Conservation (phyloP, 2,113 vertebrate genomes). For the Nibea coibor region DNA sequence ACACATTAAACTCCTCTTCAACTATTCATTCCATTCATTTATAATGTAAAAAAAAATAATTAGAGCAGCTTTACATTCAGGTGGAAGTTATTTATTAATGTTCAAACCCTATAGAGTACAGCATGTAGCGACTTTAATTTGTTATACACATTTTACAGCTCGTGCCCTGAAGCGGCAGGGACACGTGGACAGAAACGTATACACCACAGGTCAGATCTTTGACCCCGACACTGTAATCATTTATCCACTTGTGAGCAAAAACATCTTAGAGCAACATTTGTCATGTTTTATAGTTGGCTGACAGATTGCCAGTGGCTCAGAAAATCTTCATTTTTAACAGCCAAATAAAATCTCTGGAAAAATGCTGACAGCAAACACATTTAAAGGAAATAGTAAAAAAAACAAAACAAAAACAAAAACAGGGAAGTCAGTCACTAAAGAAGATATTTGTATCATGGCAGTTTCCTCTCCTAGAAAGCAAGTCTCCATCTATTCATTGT, state of each 20-base stretch:
- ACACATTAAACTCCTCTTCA: not conserved
- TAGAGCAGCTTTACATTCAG: not conserved
- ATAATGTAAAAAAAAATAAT: not conserved
- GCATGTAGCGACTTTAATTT: not conserved
- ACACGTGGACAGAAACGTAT: not conserved
- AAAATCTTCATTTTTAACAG: slow-evolving; percentile 7
- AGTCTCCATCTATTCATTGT: not conserved
- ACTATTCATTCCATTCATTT: not conserved
- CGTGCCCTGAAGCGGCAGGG: not conserved
- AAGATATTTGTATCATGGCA: not conserved
- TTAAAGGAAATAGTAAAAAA: not conserved
- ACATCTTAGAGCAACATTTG: not conserved
- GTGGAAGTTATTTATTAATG: not conserved
- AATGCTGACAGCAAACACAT: slow-evolving; percentile 18
- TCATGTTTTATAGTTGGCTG: slow-evolving; percentile 1
- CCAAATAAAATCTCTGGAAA: slow-evolving; percentile 8
- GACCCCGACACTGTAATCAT: not conserved
- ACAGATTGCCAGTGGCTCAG: not conserved
- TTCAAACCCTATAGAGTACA: too few relatives aligned
- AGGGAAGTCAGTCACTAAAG: not conserved
- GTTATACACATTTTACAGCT: not conserved
- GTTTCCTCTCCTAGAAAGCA: not conserved
- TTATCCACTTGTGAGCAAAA: not conserved
- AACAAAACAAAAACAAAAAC: not conserved
- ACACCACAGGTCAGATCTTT: not conserved